phyloP scores from a whole-genome alignment of 2,113 vertebrate species.

The Salvelinus alpinus region DNA sequence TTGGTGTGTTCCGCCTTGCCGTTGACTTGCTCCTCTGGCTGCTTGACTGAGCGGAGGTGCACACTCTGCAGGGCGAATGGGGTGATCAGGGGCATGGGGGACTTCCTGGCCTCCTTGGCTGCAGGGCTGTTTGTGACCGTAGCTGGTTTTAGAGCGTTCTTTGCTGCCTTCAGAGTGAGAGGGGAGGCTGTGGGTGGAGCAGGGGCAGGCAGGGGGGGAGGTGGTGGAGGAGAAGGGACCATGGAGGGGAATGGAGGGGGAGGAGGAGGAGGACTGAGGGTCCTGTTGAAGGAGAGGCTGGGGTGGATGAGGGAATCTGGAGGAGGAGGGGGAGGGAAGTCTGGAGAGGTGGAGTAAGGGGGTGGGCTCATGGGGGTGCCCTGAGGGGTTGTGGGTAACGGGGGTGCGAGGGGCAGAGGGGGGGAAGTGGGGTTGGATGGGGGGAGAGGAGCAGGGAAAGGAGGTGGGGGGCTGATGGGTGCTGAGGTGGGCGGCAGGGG shows the following conservation, averaged over 20 bases:
- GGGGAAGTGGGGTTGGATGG: constrained; percentile 22
- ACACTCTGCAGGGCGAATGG: constrained; percentile 86
- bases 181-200: constrained; percentile 61
- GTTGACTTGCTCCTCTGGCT: constrained; percentile 57
- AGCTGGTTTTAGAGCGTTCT: constrained; percentile 56
- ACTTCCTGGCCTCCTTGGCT: constrained; percentile 58
- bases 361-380: constrained; percentile 18
- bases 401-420: constrained; percentile 47
- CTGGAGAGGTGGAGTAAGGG: constrained; percentile 71
- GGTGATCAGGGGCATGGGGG: constrained; percentile 85
- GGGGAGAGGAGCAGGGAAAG: constrained; percentile 58
- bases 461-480: constrained; percentile 51
- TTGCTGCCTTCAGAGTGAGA: constrained; percentile 71
- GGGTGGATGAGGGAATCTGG: constrained; percentile 74
- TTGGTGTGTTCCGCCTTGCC: constrained; percentile 45
- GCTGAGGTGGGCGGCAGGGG: constrained; percentile 41
- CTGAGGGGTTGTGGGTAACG: constrained; percentile 37
- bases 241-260: constrained; percentile 39
- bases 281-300: constrained; percentile 59
- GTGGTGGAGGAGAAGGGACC: constrained; percentile 8
- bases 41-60: constrained; percentile 85
- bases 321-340: constrained; percentile 80
- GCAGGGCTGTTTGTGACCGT: constrained; percentile 30
- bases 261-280: constrained; percentile 67
- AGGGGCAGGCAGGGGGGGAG: constrained; percentile 52